Conservation (phyloP, 2,888 invertebrate species). For the Nephrotoma flavescens region DNA sequence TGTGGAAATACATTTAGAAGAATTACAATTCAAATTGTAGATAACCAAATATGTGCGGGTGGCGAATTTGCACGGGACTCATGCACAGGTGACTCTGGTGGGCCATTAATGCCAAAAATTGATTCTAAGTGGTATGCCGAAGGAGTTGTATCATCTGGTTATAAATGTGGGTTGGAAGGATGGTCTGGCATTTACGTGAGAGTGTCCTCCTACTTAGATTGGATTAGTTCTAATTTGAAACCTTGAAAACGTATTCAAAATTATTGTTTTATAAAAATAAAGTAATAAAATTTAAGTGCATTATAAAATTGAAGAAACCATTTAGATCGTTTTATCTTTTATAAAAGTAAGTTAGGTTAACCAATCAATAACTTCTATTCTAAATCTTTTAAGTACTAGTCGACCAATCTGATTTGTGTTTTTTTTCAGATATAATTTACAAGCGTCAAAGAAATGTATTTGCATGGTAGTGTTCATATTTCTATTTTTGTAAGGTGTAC, state of each 20-base stretch:
- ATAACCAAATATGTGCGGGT: conserved; percentile 51
- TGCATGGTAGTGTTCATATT: too few species aligned
- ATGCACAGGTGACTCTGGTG: conserved; percentile 63
- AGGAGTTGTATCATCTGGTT: conserved; percentile 54
- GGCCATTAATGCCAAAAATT: conserved; percentile 48
- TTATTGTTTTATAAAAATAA: too few species aligned
- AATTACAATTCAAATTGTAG: conserved; percentile 17
- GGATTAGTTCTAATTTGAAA: conserved; percentile 19
- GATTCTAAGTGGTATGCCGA: conserved; percentile 39
- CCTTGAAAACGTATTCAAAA: conserved; percentile 15
- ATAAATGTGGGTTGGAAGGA: conserved; percentile 42
- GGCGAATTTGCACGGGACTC: conserved; percentile 50
- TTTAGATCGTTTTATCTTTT: too few species aligned
- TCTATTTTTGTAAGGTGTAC: too few species aligned
- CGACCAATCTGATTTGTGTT: too few species aligned
- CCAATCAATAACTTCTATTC: too few species aligned
- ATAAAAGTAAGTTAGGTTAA: too few species aligned
- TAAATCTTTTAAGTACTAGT: too few species aligned
- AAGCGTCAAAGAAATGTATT: too few species aligned
- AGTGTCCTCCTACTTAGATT: conserved; percentile 42
- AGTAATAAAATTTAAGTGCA: too few species aligned
- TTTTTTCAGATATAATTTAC: too few species aligned
- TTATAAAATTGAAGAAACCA: too few species aligned
- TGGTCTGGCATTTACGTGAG: conserved; percentile 55
- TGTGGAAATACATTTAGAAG: conserved; percentile 30